Conservation (phyloP, 92 coral and sea anemone genomes). For the Parazoanthus swiftii region DNA sequence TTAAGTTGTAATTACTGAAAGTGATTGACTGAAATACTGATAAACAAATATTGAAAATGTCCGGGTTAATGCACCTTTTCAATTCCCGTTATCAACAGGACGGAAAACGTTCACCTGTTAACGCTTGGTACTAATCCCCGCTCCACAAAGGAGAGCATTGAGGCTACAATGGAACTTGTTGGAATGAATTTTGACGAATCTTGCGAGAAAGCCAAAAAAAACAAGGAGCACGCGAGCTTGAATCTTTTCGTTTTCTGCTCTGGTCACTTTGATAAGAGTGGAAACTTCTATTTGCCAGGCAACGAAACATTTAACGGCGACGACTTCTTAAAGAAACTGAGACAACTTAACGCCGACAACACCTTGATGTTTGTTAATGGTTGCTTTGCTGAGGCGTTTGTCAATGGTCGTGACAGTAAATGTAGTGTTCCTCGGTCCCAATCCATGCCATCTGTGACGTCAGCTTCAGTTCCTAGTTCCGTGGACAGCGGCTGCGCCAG, state of each 20-base stretch:
- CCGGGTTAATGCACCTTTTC: not conserved
- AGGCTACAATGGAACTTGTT: not conserved
- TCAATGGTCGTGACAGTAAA: not conserved
- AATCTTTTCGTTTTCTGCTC: conserved; percentile 2
- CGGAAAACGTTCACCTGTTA: not conserved
- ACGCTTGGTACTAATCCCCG: not conserved
- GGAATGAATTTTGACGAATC: not conserved
- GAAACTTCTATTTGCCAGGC: not conserved
- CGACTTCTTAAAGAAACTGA: not conserved
- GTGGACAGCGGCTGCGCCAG: not conserved
- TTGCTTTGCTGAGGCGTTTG: conserved; percentile 6
- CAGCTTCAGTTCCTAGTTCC: not conserved
- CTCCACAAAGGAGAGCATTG: not conserved
- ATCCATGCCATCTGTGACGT: not conserved
- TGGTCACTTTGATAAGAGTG: not conserved
- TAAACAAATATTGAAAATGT: not conserved
- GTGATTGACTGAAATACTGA: not conserved
- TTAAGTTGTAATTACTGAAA: not conserved
- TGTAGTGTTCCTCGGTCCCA: not conserved
- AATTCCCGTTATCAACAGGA: not conserved
- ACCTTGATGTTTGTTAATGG: conserved; percentile 16
- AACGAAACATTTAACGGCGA: not conserved
- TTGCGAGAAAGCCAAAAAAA: not conserved
- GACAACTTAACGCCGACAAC: not conserved
- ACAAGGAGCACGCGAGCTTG: not conserved